Evolutionary conservation across 2,888 invertebrate species (phyloP), one percentile per base, ranked within the genome.

Genomic region (Leptinotarsa tumamoca): DNA sequence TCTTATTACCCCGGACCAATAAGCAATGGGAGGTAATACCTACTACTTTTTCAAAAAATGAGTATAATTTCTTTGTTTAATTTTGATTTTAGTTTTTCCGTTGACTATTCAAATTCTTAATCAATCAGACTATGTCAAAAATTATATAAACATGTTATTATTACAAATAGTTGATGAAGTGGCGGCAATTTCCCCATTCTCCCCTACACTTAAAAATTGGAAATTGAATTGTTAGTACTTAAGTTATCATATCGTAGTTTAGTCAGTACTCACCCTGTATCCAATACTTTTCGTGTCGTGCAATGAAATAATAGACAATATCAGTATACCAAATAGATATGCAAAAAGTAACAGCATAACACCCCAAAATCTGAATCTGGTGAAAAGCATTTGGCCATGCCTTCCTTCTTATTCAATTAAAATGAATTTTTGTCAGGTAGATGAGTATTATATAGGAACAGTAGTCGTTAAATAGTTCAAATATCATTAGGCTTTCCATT

Each of bases 251-350:
- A 52, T 5, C 14, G 17, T 52, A 5, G 15, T 14, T 52, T 52
- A 4, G 14, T 52, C n/a, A 14, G 51, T 49, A 70, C 70, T 81
- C 72, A 82, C 80, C 76, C 80, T 82, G 56, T 73, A 79, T 54
- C 73, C 78, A 21, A 73, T 68, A 69, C 79, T 79, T 78, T 82
- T 83, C 7, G 87, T 86, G 77, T 88, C 88, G 78, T 89, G 89
- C 18, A 89, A 82, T 5, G 89, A 89, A 58, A 89, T 87, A 3
- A 88, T 88, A 4, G 89, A 89, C 49, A 90, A 84, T 68, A 90
- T 84, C 5, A 90, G 82, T 21, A 90, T 88, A 21, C 89, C 89
- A 67, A 87, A 86, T 75, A 90, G 82, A 80, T 90, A 90, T 67
- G 89, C 78, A 70, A 87, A 83, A 77, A 89, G 85, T 76, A 89